These are phyloP conservation scores for Struthio camelus DNA, from an alignment of 2,113 vertebrate genomes.

Conservation along the genomic window DNA sequence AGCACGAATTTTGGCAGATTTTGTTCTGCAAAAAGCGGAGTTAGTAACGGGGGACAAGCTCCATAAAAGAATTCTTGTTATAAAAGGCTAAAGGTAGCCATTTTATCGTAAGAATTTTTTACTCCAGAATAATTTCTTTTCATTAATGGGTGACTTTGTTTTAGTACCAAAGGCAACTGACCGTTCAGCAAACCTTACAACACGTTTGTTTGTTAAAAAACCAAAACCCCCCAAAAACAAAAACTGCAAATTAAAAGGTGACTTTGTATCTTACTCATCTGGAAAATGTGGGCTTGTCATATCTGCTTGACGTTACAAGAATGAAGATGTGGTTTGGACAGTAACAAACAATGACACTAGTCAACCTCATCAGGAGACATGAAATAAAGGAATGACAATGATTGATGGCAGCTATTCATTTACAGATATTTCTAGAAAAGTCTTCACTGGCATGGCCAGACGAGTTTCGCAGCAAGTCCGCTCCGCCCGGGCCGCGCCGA, in stretches of 20 bases:
- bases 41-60: conserved; percentile 37
- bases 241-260: conserved; percentile 92
- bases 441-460: conserved; percentile 62
- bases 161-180: conserved; percentile 63
- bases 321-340: conserved; percentile 90
- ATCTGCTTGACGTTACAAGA: conserved; percentile 89
- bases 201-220: conserved; percentile 51
- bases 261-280: conserved; percentile 88
- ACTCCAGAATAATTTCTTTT: conserved; percentile 26
- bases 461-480: conserved; percentile 31
- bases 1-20: conserved; percentile 54
- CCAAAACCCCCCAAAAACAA: conserved; percentile 52
- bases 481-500: not conserved
- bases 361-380: conserved; percentile 89
- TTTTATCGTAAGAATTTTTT: conserved; percentile 62
- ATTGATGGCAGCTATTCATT: conserved; percentile 96
- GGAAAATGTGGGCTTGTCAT: conserved; percentile 93
- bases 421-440: conserved; percentile 86
- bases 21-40: conserved; percentile 2
- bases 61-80: conserved; percentile 59
- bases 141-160: conserved; percentile 46
- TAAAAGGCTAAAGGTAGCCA: conserved; percentile 60
- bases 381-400: conserved; percentile 93
- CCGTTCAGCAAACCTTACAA: conserved; percentile 65
- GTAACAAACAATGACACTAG: conserved; percentile 95